These are phyloP conservation scores for Campoletis sonorensis DNA, from an alignment of 1,140 invertebrate genomes.

Conservation along the genomic window DNA sequence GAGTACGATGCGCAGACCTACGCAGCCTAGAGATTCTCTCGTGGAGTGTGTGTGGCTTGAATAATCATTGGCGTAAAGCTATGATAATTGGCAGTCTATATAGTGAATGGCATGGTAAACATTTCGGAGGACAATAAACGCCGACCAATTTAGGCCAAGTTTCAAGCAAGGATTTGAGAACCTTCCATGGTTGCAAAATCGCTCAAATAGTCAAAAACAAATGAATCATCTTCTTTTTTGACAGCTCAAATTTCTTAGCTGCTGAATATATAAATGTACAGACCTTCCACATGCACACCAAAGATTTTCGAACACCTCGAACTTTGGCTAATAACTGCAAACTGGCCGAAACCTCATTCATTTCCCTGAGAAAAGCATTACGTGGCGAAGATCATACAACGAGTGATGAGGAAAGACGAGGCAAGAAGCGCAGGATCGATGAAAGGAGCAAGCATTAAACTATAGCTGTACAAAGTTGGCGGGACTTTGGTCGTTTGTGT, in stretches of 20 bases:
- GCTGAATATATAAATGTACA: too few species aligned
- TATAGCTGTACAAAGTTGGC: conserved; percentile 9
- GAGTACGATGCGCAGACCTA: not conserved
- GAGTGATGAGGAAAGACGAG: not conserved
- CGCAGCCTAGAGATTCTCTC: not conserved
- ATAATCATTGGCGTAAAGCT: not conserved
- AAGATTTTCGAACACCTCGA: too few species aligned
- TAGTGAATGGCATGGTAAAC: not conserved
- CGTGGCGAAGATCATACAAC: not conserved
- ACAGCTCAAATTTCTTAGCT: too few species aligned
- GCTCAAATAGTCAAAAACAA: not conserved
- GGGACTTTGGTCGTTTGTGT: conserved; percentile 33
- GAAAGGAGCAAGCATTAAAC: conserved; percentile 25
- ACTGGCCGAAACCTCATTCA: too few species aligned
- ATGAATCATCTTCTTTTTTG: too few species aligned
- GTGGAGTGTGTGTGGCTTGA: not conserved
- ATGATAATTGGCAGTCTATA: not conserved
- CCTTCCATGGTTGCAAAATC: not conserved
- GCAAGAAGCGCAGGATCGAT: not conserved
- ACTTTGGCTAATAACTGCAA: too few species aligned
- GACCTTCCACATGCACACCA: too few species aligned
- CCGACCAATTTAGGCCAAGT: not conserved
- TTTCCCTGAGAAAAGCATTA: too few species aligned
- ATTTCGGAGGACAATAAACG: not conserved
- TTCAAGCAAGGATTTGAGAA: not conserved